These are phyloP conservation scores for Ericerus pela DNA, from an alignment of 1,140 invertebrate species.

Conservation along the genomic window DNA sequence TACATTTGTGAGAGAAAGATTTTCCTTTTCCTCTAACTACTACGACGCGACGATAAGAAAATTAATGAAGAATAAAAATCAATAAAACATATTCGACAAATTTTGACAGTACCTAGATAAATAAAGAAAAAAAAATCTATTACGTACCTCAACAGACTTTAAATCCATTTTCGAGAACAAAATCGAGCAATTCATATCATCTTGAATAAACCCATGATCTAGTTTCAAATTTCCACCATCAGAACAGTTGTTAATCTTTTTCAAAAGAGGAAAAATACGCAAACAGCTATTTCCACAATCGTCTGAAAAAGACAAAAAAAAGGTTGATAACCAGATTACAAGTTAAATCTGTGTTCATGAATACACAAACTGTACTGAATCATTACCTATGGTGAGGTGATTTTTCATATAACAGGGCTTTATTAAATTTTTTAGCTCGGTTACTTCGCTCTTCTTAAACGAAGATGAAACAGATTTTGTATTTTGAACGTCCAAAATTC, in stretches of 20 bases:
- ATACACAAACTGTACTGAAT: neutral
- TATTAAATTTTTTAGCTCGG: neutral
- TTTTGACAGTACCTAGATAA: no score
- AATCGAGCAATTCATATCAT: neutral
- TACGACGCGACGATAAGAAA: neutral
- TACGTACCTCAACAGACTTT: neutral
- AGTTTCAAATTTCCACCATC: no score
- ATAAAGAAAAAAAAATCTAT: neutral
- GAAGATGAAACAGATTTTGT: neutral
- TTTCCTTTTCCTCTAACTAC: no score
- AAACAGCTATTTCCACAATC: neutral
- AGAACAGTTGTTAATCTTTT: neutral
- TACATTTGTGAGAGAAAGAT: no score
- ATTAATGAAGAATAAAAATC: no score
- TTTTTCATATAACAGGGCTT: neutral
- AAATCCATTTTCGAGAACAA: neutral
- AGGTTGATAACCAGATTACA: neutral
- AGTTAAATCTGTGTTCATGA: no score
- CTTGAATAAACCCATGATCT: no score
- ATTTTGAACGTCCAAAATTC: neutral
- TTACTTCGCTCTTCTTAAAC: neutral
- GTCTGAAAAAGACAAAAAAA: neutral
- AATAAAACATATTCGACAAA: no score
- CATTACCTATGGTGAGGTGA: neutral
- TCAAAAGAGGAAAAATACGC: neutral